A percentile compares a stretch with the other conserved stretches of the same genome.
Conservation (phyloP, 2,888 invertebrate species). For the Temnothorax unifasciatus region DNA sequence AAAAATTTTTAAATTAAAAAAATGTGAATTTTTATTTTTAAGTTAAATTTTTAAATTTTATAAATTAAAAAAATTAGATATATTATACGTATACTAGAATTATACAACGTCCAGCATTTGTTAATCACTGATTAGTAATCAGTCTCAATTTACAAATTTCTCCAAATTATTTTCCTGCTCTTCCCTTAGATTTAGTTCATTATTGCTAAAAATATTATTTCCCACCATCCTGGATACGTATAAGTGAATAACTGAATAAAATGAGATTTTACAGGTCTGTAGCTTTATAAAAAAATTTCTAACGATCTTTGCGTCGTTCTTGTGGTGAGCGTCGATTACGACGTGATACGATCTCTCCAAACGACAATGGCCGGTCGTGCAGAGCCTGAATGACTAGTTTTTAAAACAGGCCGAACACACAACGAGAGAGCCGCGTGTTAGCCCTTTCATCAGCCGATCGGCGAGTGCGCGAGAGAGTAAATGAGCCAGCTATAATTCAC, state of each 20-base stretch:
- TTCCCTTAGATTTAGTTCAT: not conserved
- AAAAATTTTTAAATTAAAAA: not conserved
- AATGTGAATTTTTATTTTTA: too few species aligned
- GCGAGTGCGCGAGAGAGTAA: conserved; percentile 52
- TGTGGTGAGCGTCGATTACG: conserved; percentile 23
- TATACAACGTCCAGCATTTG: not conserved
- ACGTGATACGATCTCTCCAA: conserved; percentile 38
- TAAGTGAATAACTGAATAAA: conserved; percentile 20
- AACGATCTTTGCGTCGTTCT: conserved; percentile 28
- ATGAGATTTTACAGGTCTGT: not conserved
- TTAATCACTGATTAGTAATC: not conserved
- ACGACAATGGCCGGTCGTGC: conserved; percentile 34
- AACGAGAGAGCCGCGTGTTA: conserved; percentile 36
- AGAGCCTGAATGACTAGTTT: conserved; percentile 54
- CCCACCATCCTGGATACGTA: too few species aligned
- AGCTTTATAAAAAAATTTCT: conserved; percentile 1
- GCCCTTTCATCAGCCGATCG: conserved; percentile 64
- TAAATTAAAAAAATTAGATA: not conserved
- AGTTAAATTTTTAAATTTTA: not conserved
- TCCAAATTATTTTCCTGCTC: not conserved
- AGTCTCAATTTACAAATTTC: not conserved
- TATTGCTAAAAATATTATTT: not conserved
- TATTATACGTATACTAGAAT: not conserved
- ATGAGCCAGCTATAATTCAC: conserved; percentile 74
- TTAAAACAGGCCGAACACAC: conserved; percentile 48